A percentile compares a stretch with the other conserved stretches of the same genome.
Conservation (phyloP, 2,888 invertebrate genomes). For the Stomorhina lunata region DNA sequence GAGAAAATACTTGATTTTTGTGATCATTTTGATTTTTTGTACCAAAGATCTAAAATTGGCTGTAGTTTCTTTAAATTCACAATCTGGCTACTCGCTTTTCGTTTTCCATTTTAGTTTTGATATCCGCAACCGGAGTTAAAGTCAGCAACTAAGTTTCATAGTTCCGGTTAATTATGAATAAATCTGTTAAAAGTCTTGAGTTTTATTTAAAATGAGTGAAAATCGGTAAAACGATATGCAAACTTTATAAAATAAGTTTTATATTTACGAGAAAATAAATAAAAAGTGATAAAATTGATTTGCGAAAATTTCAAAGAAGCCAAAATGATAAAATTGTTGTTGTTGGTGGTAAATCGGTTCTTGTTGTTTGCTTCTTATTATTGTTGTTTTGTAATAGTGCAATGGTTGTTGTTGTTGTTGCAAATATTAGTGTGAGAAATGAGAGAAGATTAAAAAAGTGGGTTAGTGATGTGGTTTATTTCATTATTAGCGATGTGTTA, state of each 20-base stretch:
- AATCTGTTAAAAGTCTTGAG: neutral
- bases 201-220: neutral
- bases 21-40: too few species aligned
- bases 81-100: too few species aligned
- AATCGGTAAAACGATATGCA: neutral
- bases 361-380: neutral
- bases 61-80: too few species aligned
- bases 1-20: too few species aligned
- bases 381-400: neutral
- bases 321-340: neutral
- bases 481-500: neutral
- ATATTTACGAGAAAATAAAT: too few species aligned
- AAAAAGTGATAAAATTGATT: too few species aligned
- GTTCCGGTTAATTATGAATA: neutral
- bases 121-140: too few species aligned
- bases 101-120: too few species aligned
- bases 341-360: neutral
- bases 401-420: neutral
- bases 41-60: too few species aligned
- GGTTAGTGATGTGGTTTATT: neutral
- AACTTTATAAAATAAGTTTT: too few species aligned
- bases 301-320: too few species aligned
- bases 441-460: neutral
- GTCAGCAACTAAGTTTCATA: neutral
- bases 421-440: neutral